Base-by-base conservation (phyloP, 1,140 invertebrate species). In the Drosophila rhopaloa region DNA sequence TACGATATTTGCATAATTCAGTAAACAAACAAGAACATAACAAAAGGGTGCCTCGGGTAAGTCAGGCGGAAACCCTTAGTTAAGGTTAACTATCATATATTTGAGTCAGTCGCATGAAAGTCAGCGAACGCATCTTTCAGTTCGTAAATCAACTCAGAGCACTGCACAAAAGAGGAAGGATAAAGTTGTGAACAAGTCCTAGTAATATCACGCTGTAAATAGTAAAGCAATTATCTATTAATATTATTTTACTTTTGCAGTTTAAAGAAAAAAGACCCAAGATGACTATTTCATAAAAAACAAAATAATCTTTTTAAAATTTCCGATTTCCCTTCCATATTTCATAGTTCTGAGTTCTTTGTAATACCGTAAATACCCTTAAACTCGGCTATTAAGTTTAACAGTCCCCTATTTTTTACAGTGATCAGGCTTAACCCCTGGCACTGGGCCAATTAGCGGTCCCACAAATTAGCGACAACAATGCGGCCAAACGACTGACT, bases 1-100 rank as follows among this genome's bases (percentile, higher is more conserved):
- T 76, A 46, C 54, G 59, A 46, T 76, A 80, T 62, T 51, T 85
- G 50, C 68, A 63, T 61, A 85, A 81, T 79, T 79, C 72, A 63
- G 62, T 75, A 56, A 75, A 67, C 68, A 63, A 86, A 63, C 68
- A 50, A 32, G 29, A 37, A 14, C 16, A 11, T 41, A 48, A 37
- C 43, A 43, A 58, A 50, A 50, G 37, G 14, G 29, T 38, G 13
- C 16, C 56, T 40, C 10, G n/a, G 13, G 51, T 41, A 41, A 58
- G 16, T 68, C 37, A 68, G 41, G 35, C 29, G 27, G 35, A 71
- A 70, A 10, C 8, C 50, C 27, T 37, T 2, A 57, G 37, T 35
- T 32, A 16, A 46, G 13, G 19, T 35, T 10, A 43, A 37, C 27
- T 29, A 19, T 19, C 11, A 10, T 9, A 35, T 16, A 47, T 13